These are phyloP conservation scores for Drosophila austrosaltans DNA, from an alignment of 2,888 invertebrate genomes.

Conservation along the genomic window DNA sequence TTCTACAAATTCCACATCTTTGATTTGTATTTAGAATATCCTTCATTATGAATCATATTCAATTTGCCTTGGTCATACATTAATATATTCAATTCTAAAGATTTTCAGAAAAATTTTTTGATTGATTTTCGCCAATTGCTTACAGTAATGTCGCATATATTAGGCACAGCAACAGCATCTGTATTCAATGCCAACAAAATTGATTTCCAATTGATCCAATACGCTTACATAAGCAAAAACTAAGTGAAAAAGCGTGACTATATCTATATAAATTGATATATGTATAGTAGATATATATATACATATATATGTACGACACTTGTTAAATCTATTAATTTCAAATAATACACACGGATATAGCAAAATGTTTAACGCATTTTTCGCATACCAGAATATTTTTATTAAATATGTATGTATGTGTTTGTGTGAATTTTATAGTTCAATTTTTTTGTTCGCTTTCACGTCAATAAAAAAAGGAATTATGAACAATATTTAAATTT, in stretches of 20 bases:
- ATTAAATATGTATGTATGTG: conserved; percentile 15
- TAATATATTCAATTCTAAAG: conserved; percentile 30
- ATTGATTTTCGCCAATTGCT: conserved; percentile 78
- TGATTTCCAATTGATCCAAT: conserved; percentile 45
- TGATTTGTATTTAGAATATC: neutral
- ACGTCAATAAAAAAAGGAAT: conserved; percentile 52
- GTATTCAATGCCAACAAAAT: conserved; percentile 34
- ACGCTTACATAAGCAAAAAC: conserved; percentile 54
- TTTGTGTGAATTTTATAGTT: conserved; percentile 48
- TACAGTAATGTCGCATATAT: conserved; percentile 41
- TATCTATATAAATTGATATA: conserved; percentile 21
- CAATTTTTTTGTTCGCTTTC: conserved; percentile 29
- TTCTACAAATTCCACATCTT: neutral
- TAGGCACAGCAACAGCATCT: conserved; percentile 6
- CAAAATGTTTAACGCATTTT: conserved; percentile 63
- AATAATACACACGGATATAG: conserved; percentile 28
- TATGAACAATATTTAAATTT: conserved; percentile 7
- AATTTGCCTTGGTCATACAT: conserved; percentile 38
- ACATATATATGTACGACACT: neutral
- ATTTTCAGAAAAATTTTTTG: conserved; percentile 48
- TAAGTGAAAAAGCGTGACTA: conserved; percentile 19
- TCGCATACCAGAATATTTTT: conserved; percentile 54
- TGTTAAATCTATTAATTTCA: conserved; percentile 18
- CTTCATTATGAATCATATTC: conserved; percentile 8
- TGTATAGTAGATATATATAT: conserved; percentile 18